Evolutionary conservation across 2,888 invertebrate species (phyloP), one percentile per base, ranked within the genome.

Genomic region (Nowickia ferox): DNA sequence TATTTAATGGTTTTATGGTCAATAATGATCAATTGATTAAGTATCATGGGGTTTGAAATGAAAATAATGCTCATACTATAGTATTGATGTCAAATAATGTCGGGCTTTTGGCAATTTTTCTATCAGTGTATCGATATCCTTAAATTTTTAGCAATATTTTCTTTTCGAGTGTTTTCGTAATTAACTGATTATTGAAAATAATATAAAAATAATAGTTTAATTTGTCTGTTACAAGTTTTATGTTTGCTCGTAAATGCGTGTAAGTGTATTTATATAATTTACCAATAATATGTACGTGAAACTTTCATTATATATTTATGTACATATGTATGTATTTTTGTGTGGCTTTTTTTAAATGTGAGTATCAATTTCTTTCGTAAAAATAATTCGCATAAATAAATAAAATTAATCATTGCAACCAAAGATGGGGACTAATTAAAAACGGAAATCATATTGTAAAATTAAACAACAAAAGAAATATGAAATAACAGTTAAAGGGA

Each of bases 221-320:
- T 46, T 63, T 76, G 63, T 76, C 46, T 42, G 5, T 82, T 57
- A 57, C 11, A 46, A 66, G 1, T 44, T 38, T 44, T 42, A n/a
- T 75, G 51, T 59, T n/a, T 30, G 1, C 5, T 6, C 6, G 30
- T 61, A 48, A 53, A 69, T 42, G n/a, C 38, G 9, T 53, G 5
- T 9, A 17, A 30, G 53, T 48, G n/a, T 44, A n/a, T 15, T 61
- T 40, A 15, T 59, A 59, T 22, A 59, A 57, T 65, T 57, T 63
- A 57, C 22, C 69, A 84, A 59, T 81, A 65, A 51, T 69, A 42
- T 74, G 81, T 81, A 42, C 77, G 77, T 81, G 65, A 84, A 81
- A 77, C 75, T 87, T 77, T 81, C 84, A 79, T 80, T 83, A 46
- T 76, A 48, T 65, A 59, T 77, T n/a, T 76, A 55, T 66, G 44